Conservation (phyloP, 2,113 vertebrate genomes). For the human (Homo sapiens) region GRCh38 chr11:77472001-77472500, state of each 20-base stretch:
- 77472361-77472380: not conserved
- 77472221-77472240: not conserved
- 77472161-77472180: not conserved
- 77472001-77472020: slow-evolving; percentile 55
- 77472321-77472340: not conserved
- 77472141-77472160: not conserved
- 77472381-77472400: not conserved
- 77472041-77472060: slow-evolving; percentile 68
- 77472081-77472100: slow-evolving; percentile 25
- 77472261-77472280: not conserved
- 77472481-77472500: not conserved
- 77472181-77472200: not conserved
- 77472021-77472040: slow-evolving; percentile 57
- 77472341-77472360: slow-evolving; percentile 1
- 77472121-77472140: not conserved
- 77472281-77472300: not conserved
- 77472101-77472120: not conserved
- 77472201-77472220: not conserved
- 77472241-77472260: not conserved
- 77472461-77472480: not conserved
- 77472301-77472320: not conserved
- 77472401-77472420: not conserved
- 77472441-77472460: not conserved
- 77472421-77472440: not conserved
- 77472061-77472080: slow-evolving; percentile 47